These are phyloP conservation scores for Triplophysa siluroides DNA, from an alignment of 2,113 vertebrate species.

Conservation along the genomic window DNA sequence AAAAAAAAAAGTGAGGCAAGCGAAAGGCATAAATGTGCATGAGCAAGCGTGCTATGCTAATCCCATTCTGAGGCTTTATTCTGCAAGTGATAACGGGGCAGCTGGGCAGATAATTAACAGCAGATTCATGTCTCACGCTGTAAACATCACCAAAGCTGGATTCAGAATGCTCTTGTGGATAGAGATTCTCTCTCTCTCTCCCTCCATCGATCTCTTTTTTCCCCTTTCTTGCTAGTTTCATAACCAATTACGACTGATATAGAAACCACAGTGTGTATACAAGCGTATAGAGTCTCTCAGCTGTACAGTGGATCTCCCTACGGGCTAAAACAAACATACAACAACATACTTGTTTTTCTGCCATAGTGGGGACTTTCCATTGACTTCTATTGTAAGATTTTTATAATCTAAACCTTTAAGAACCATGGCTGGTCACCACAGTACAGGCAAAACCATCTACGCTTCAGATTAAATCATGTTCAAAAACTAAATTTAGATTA, in stretches of 20 bases:
- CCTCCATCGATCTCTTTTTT: background rate
- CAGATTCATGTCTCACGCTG: background rate
- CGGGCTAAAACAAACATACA: slow-evolving; percentile 12
- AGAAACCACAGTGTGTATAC: slow-evolving; percentile 36
- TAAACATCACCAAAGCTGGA: background rate
- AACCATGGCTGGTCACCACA: background rate
- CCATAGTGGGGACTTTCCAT: too few species aligned
- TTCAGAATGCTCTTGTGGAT: background rate
- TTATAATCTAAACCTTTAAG: too few species aligned
- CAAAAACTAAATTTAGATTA: background rate
- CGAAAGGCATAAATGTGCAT: background rate
- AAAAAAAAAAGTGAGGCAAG: background rate
- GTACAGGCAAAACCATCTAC: background rate
- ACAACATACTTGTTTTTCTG: background rate
- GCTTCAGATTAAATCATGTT: background rate
- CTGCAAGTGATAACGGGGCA: background rate
- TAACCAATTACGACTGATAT: slow-evolving; percentile 20
- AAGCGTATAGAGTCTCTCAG: slow-evolving; percentile 35
- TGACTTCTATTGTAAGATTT: too few species aligned
- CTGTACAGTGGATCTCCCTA: slow-evolving; percentile 27
- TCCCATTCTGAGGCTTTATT: slow-evolving; percentile 15
- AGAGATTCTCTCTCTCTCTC: background rate
- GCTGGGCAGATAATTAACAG: background rate
- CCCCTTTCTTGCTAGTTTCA: slow-evolving; percentile 6
- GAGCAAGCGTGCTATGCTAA: background rate